phyloP scores from a whole-genome alignment of 30 jellyfish, hydroid and myxozoan species.

The Cassiopea xamachana region DNA sequence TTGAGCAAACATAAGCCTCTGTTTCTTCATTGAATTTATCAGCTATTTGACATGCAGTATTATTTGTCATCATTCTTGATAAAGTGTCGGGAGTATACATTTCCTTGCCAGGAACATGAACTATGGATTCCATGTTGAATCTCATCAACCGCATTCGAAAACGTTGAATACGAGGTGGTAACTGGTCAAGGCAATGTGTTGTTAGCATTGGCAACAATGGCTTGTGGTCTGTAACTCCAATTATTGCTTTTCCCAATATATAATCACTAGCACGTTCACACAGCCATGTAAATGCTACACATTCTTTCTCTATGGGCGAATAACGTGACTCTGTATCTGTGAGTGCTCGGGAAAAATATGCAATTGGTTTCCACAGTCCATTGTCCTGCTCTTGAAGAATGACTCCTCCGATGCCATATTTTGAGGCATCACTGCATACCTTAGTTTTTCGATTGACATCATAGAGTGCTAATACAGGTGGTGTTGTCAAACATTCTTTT shows the following conservation, averaged over 20 bases:
- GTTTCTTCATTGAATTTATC: neutral
- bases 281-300: constrained; percentile 42
- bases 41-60: neutral
- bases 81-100: constrained; percentile 7
- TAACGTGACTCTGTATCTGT: constrained; percentile 35
- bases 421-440: too few relatives aligned
- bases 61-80: neutral
- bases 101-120: constrained; percentile 3
- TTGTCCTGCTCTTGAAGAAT: constrained; percentile 17
- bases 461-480: too few relatives aligned
- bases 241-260: neutral
- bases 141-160: constrained; percentile 15
- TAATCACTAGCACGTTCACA: constrained; percentile 16
- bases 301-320: constrained; percentile 20
- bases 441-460: too few relatives aligned
- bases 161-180: neutral
- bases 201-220: neutral
- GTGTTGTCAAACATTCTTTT: too few relatives aligned
- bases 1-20: neutral
- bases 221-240: neutral
- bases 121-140: neutral
- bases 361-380: constrained; percentile 42
- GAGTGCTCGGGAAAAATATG: constrained; percentile 17
- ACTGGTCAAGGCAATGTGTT: constrained; percentile 16
- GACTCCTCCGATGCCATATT: too few relatives aligned